Evolutionary conservation across 2,888 invertebrate species (phyloP), one percentile per base, ranked within the genome.

Genomic region (Mimas tiliae): DNA sequence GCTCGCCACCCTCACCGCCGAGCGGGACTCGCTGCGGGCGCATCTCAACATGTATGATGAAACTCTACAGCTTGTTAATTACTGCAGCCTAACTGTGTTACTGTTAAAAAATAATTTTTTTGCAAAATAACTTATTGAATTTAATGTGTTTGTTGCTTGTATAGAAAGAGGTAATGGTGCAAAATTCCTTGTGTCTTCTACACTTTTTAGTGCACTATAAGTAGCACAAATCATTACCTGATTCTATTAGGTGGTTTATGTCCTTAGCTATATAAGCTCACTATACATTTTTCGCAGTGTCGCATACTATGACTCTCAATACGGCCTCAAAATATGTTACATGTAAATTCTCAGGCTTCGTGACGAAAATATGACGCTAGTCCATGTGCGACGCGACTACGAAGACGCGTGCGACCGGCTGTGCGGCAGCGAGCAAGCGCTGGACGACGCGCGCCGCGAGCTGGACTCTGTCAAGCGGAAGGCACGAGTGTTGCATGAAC

Each of bases 341-440:
- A 14, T 45, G 16, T 55, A 21, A 6, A 45, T 38, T 0, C 62
- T 0, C 72, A 93, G 93, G 72, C 70, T 91, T 11, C 89, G 91
- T 0, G 92, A 92, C 63, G 92, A 93, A 70, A 92, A 91, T 68
- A 72, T 79, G 65, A 72, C 79, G 0, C 67, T 93, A 58, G 71
- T 74, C 0, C 74, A 84, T 69, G 75, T 86, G 1, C 84, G 88
- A 0, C 83, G 80, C 45, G 93, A 93, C 75, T 89, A 90, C 69
- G 92, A 93, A 52, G 93, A 93, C 21, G 83, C 81, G 9, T 84
- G 87, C 70, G 92, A 92, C 70, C 80, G 89, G 0, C 79, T 90
- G 67, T 73, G 80, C 51, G 70, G 67, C 68, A 82, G 76, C 70
- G 91, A 90, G 69, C 76, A 75, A 1, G 84, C 81, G 58, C 75